Base-by-base conservation (phyloP, 2,113 vertebrate genomes). In the Progne subis region DNA sequence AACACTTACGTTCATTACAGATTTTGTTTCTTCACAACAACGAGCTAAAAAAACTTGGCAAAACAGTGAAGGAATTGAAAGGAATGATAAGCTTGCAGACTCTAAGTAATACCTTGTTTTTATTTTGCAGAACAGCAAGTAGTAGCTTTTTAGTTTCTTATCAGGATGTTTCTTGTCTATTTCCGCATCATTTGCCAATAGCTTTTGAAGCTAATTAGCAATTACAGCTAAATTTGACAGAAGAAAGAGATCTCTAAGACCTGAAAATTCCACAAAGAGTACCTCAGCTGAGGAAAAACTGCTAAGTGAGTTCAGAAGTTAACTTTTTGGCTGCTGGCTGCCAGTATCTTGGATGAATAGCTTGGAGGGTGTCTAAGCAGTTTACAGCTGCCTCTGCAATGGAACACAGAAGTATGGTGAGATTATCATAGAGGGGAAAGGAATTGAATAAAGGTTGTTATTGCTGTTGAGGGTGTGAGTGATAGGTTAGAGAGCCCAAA, bases 1-100 rank as follows among this genome's bases (percentile, higher is more conserved):
- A 90, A 75, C 91, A 95, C 53, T 79, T 98, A 70, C 12, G 57
- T 28, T 97, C 97, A 0, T 94, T 98, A 89, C 94, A 95, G 44
- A 93, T 98, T 50, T 97, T 98, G 34, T 71, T 97, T 92, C 96
- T 99, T 31, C 98, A 98, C 68, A 97, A 98, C 92, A 98, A 98
- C 29, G 96, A 98, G 61, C 72, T 99, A 69, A 96, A 83, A 34
- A 93, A 92, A 14, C 96, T 98, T 37, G 97, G 92, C 3, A 95
- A 90, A 29, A 97, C 97, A 12, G 96, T 98, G 94, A 96, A 96
- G 85, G 98, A 98, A 67, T 68, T 99, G 57, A 98, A 96, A 94
- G 96, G 96, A 86, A 97, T 98, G 95, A 97, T 72, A 25, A 95
- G 96, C 59, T 97, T 98, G 84, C 97, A 96, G 85, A 98, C 82